phyloP scores from a whole-genome alignment of 2,888 invertebrate genomes.

The Gortyna flavago region DNA sequence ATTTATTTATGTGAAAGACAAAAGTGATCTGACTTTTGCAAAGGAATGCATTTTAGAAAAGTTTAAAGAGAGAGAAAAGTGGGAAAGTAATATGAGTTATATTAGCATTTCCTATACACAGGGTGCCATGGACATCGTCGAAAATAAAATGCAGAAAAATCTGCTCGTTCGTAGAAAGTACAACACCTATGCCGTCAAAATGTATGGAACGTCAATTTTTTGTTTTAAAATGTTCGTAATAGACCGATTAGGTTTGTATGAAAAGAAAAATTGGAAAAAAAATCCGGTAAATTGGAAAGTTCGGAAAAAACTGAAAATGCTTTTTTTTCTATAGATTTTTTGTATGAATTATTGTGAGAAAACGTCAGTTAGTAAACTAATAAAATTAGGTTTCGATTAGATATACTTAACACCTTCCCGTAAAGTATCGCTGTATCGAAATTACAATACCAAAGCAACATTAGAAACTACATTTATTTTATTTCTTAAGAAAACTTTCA shows the following conservation, averaged over 20 bases:
- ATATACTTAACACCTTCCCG: not conserved
- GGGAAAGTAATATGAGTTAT: no score
- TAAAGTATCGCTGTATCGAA: not conserved
- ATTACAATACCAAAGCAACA: not conserved
- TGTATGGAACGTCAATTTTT: not conserved
- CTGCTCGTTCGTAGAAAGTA: no score
- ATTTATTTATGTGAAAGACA: not conserved
- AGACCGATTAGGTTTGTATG: not conserved
- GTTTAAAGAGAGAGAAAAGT: no score
- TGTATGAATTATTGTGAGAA: not conserved
- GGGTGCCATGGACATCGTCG: no score
- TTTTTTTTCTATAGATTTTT: not conserved
- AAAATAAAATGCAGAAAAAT: no score
- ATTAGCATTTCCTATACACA: not conserved
- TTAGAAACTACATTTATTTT: slow-evolving; percentile 2
- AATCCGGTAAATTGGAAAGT: not conserved
- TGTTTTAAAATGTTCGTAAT: not conserved
- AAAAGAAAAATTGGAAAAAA: not conserved
- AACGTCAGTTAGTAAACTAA: not conserved
- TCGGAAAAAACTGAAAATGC: not conserved
- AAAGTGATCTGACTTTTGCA: not conserved
- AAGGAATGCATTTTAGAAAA: not conserved
- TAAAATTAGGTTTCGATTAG: not conserved
- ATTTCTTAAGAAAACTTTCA: no score
- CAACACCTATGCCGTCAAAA: no score